Conservation (phyloP, 1,140 invertebrate species). For the Batillaria attramentaria region DNA sequence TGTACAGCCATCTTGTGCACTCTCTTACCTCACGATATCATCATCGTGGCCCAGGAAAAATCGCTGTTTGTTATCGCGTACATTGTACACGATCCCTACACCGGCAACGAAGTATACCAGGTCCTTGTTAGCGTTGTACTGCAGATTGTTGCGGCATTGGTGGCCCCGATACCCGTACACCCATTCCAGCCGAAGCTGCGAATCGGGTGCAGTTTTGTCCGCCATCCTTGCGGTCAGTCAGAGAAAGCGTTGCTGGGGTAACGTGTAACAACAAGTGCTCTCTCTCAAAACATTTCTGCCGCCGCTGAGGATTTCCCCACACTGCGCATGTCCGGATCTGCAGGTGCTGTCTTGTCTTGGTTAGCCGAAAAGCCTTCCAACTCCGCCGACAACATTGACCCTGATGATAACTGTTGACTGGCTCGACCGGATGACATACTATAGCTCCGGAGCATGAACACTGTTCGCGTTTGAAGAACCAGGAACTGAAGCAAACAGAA, state of each 20-base stretch:
- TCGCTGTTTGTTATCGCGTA: constrained; percentile 65
- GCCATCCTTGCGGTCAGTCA: constrained; percentile 49
- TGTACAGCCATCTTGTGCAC: too few species aligned
- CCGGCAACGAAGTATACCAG: constrained; percentile 72
- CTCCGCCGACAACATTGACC: too few species aligned
- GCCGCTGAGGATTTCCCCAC: constrained; percentile 12
- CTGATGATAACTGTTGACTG: too few species aligned
- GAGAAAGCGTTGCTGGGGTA: constrained; percentile 29
- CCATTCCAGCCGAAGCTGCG: constrained; percentile 70
- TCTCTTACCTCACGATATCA: constrained; percentile 70
- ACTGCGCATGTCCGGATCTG: constrained; percentile 30
- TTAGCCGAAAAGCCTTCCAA: too few species aligned
- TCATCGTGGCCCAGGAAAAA: constrained; percentile 72
- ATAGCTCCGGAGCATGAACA: too few species aligned
- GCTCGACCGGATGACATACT: too few species aligned
- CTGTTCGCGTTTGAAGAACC: too few species aligned
- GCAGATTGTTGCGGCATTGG: constrained; percentile 71
- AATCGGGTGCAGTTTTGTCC: constrained; percentile 65
- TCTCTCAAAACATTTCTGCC: constrained; percentile 28
- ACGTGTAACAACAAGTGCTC: constrained; percentile 32
- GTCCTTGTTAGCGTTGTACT: constrained; percentile 66
- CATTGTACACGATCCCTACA: constrained; percentile 71
- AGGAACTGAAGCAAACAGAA: too few species aligned
- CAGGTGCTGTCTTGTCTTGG: background rate
- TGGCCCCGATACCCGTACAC: constrained; percentile 72